Conservation (phyloP, 2,888 invertebrate genomes). For the Tipula lateralis region DNA sequence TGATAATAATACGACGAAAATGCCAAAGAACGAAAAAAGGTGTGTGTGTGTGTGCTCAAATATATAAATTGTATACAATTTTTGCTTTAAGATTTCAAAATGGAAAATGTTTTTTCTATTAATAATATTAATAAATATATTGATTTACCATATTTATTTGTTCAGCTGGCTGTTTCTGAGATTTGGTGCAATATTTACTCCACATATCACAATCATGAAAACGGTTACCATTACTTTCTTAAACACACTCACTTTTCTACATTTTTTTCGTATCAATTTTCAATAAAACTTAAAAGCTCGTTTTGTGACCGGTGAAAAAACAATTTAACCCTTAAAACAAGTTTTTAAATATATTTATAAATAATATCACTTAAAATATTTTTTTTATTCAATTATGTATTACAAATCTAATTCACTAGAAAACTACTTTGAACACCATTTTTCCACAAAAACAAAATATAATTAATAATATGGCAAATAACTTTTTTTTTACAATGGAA, state of each 20-base stretch:
- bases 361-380: neutral
- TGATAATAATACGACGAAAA: neutral
- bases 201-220: neutral
- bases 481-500: neutral
- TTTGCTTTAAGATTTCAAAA: neutral
- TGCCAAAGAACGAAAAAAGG: neutral
- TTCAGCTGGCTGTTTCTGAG: neutral
- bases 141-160: constrained; percentile 11
- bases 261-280: neutral
- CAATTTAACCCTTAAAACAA: neutral
- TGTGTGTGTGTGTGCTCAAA: neutral
- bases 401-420: neutral
- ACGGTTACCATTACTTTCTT: neutral
- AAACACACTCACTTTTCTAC: neutral
- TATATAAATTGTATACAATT: neutral
- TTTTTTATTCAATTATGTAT: too few relatives aligned
- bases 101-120: constrained; percentile 1
- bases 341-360: neutral
- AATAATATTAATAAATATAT: neutral
- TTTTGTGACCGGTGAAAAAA: neutral
- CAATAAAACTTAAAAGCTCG: neutral
- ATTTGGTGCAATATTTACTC: neutral
- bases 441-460: neutral
- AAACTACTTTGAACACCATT: neutral
- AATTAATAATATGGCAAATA: neutral